A percentile compares a stretch with the other conserved stretches of the same genome.
These are phyloP conservation scores for Anas platyrhynchos DNA, from an alignment of 2,113 vertebrate species.

Conservation along the genomic window DNA sequence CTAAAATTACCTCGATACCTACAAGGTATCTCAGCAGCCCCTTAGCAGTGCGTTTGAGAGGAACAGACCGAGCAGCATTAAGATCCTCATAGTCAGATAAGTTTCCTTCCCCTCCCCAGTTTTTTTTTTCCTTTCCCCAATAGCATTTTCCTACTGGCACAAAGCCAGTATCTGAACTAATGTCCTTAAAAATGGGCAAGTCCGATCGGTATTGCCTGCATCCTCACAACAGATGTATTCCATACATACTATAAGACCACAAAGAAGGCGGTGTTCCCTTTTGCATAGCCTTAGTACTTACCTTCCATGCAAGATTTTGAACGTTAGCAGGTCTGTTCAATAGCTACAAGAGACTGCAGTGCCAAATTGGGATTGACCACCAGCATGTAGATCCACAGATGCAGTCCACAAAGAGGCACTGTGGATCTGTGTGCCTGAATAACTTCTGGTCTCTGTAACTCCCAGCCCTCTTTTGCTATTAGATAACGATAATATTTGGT, in stretches of 20 bases:
- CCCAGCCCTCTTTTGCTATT: background rate
- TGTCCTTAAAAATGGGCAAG: background rate
- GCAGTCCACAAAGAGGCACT: background rate
- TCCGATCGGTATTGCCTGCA: background rate
- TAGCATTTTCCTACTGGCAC: background rate
- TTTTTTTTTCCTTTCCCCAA: background rate
- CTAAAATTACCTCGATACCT: too few relatives aligned
- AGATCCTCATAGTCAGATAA: background rate
- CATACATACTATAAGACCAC: accelerated
- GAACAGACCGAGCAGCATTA: background rate
- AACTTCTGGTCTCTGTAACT: background rate
- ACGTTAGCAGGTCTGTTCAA: accelerated
- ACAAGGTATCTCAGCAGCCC: background rate
- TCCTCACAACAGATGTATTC: background rate
- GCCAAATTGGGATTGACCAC: background rate
- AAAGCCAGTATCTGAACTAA: background rate
- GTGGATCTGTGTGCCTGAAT: background rate
- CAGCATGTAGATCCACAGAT: accelerated
- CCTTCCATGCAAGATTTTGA: background rate
- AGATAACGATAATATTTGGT: background rate
- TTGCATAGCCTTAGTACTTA: background rate
- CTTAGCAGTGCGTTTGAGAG: background rate
- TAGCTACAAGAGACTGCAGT: background rate
- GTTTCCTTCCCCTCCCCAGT: background rate
- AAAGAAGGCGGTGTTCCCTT: background rate